phyloP scores from a whole-genome alignment of 92 coral and sea anemone genomes.

The Palythoa grandis region DNA sequence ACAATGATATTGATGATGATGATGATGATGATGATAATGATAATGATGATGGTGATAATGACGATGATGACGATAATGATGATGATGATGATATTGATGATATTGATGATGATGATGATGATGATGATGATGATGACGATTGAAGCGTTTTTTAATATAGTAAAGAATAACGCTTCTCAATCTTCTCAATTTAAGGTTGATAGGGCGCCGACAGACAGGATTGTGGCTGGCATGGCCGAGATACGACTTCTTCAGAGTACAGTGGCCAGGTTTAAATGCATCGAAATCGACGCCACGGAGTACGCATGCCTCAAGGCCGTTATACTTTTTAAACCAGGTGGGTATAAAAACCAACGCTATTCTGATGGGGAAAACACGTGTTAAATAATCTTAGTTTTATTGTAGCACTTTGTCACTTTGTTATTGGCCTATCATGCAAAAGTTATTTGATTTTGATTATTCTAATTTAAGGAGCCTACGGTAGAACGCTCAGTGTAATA shows the following conservation, averaged over 20 bases:
- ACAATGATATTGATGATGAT: too few relatives aligned
- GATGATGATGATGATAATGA: too few relatives aligned
- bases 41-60: too few relatives aligned
- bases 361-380: background rate
- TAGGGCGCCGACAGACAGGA: slow-evolving; percentile 80
- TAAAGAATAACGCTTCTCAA: background rate
- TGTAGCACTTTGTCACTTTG: too few relatives aligned
- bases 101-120: too few relatives aligned
- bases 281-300: slow-evolving; percentile 93
- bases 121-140: background rate
- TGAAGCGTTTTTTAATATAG: background rate
- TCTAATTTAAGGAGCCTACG: too few relatives aligned
- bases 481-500: too few relatives aligned
- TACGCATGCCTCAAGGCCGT: slow-evolving; percentile 97
- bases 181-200: slow-evolving; percentile 49
- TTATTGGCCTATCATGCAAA: too few relatives aligned
- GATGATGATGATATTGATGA: too few relatives aligned
- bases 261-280: slow-evolving; percentile 84
- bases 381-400: background rate
- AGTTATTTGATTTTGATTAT: too few relatives aligned
- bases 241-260: slow-evolving; percentile 89
- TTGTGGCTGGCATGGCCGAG: slow-evolving; percentile 94
- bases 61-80: too few relatives aligned
- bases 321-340: slow-evolving; percentile 96
- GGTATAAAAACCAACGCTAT: background rate